Conservation (phyloP, 2,113 vertebrate genomes). For the Lamprologus speciosus region DNA sequence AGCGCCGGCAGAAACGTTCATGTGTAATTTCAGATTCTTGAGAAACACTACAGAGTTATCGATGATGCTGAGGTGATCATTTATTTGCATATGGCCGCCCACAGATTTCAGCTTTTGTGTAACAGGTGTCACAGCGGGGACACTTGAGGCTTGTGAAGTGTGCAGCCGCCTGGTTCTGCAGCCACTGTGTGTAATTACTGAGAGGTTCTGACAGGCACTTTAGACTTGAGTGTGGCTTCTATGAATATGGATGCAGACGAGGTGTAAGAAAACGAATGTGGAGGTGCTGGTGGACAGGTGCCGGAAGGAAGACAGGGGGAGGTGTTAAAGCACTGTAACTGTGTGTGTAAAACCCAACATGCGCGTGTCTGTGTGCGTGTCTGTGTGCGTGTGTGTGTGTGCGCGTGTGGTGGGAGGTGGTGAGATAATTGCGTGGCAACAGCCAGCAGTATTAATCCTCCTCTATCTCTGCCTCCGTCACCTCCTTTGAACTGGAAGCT, state of each 20-base stretch:
- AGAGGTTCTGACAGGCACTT: background rate
- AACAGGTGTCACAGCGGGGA: background rate
- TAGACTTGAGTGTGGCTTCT: background rate
- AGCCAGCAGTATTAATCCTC: slow-evolving; percentile 58
- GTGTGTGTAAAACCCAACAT: background rate
- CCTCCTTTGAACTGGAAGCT: slow-evolving; percentile 25
- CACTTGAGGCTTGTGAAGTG: background rate
- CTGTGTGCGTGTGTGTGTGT: background rate
- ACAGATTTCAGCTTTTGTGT: background rate
- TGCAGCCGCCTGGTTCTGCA: background rate
- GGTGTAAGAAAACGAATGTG: background rate
- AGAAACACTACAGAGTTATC: background rate
- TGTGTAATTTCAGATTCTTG: background rate
- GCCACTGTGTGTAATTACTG: background rate
- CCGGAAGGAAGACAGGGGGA: background rate
- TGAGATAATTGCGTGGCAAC: slow-evolving; percentile 70
- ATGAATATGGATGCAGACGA: slow-evolving; percentile 2
- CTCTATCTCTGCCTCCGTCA: slow-evolving; percentile 4
- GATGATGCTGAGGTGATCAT: background rate
- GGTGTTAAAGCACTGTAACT: background rate
- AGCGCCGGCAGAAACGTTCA: background rate
- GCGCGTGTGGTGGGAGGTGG: background rate
- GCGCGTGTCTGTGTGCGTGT: background rate
- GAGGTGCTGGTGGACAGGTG: slow-evolving; percentile 26
- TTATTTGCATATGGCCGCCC: background rate